These are phyloP conservation scores for Alloplasta piceator DNA, from an alignment of 2,888 invertebrate species.

Conservation along the genomic window DNA sequence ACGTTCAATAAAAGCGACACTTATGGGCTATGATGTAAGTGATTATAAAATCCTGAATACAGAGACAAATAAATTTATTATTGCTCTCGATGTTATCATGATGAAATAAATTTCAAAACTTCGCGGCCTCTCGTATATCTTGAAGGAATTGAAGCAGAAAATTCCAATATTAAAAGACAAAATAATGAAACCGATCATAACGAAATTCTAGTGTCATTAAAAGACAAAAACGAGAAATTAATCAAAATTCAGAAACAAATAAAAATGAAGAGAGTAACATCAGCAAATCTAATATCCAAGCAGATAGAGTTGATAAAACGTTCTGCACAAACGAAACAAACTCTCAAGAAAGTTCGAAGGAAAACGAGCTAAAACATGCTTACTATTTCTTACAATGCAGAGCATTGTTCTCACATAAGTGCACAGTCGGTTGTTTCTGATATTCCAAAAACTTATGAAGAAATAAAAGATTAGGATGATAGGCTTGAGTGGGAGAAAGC, in stretches of 20 bases:
- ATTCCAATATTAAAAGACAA: constrained; percentile 3
- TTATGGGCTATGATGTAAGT: constrained; percentile 60
- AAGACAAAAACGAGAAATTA: constrained; percentile 12
- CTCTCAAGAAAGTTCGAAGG: constrained; percentile 7
- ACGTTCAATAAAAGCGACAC: constrained; percentile 53
- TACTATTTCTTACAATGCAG: constrained; percentile 25
- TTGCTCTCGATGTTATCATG: constrained; percentile 45
- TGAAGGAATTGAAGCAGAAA: constrained; percentile 32
- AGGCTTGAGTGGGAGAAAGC: constrained; percentile 55
- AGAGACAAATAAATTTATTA: constrained; percentile 44
- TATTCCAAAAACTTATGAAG: constrained; percentile 32
- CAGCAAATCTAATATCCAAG: constrained; percentile 23
- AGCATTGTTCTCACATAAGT: constrained; percentile 11
- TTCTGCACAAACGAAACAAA: not conserved
- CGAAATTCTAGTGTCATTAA: constrained; percentile 37
- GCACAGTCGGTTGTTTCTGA: constrained; percentile 33
- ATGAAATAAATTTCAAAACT: constrained; percentile 48
- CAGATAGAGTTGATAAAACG: constrained; percentile 12
- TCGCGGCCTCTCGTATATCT: constrained; percentile 34
- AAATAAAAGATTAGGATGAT: constrained; percentile 49
- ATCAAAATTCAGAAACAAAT: constrained; percentile 1
- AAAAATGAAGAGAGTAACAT: not conserved
- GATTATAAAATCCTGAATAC: constrained; percentile 58
- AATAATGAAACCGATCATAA: not conserved
- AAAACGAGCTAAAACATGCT: constrained; percentile 5